Percentiles rank a stretch among this genome's conserved stretches.
phyloP scores from a whole-genome alignment of 2,888 invertebrate species.

The Pseudoips prasinana region DNA sequence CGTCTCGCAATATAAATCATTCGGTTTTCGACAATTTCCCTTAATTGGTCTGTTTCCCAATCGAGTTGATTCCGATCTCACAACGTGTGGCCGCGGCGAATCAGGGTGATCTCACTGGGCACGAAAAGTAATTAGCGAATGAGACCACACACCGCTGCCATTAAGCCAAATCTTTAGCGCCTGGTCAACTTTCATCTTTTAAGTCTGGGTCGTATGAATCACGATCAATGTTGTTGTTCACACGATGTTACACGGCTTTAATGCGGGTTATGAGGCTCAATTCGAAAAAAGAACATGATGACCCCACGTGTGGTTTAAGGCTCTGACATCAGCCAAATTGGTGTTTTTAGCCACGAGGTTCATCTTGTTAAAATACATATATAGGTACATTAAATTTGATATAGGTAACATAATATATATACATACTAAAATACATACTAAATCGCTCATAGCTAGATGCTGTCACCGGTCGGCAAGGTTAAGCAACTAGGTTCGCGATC shows the following conservation, averaged over 20 bases:
- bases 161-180: constrained; percentile 43
- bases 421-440: too few relatives aligned
- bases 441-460: too few relatives aligned
- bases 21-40: constrained; percentile 61
- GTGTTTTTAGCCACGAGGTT: too few relatives aligned
- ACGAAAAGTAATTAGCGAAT: constrained; percentile 54
- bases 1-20: constrained; percentile 56
- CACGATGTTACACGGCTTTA: constrained; percentile 11
- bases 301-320: too few relatives aligned
- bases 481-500: too few relatives aligned
- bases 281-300: too few relatives aligned
- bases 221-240: constrained; percentile 36
- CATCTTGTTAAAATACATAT: too few relatives aligned
- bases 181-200: constrained; percentile 55
- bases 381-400: too few relatives aligned
- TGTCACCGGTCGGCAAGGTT: too few relatives aligned
- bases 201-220: constrained; percentile 59
- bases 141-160: constrained; percentile 59
- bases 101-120: constrained; percentile 57
- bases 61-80: constrained; percentile 54
- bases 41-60: constrained; percentile 68
- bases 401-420: too few relatives aligned
- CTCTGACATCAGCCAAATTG: too few relatives aligned
- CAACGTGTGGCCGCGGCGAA: constrained; percentile 53
- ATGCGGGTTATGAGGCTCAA: too few relatives aligned